Conservation (phyloP, 2,797 vertebrate genomes). For the Diceros bicornis region DNA sequence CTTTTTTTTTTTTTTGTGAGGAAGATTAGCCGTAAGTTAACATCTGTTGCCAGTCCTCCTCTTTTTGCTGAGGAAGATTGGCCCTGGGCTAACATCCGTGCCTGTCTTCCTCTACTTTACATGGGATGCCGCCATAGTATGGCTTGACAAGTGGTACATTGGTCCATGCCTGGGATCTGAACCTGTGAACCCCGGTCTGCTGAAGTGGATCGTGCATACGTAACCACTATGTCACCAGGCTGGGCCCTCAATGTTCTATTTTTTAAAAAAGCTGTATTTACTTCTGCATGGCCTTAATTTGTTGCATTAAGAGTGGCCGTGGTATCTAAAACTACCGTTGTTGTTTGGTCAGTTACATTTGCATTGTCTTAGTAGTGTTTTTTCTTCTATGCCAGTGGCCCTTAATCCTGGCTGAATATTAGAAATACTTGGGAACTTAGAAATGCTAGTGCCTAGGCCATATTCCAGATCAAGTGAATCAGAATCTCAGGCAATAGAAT, state of each 20-base stretch:
- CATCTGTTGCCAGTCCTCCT: too few relatives aligned
- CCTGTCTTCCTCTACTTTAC: too few relatives aligned
- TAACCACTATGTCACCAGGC: too few relatives aligned
- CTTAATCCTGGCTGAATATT: not conserved
- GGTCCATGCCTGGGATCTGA: too few relatives aligned
- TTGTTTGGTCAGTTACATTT: not conserved
- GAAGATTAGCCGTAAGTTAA: too few relatives aligned
- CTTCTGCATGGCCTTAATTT: not conserved
- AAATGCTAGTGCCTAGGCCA: not conserved
- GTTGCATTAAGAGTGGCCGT: not conserved
- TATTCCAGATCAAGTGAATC: not conserved
- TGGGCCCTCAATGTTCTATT: not conserved
- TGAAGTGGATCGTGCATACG: too few relatives aligned
- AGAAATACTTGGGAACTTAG: not conserved
- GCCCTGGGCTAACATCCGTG: too few relatives aligned
- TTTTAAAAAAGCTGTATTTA: not conserved
- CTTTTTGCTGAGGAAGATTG: too few relatives aligned
- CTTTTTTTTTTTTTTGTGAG: too few relatives aligned
- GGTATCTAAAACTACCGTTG: not conserved
- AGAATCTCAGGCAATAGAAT: not conserved
- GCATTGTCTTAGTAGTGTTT: not conserved
- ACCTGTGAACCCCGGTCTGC: too few relatives aligned
- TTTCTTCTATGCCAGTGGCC: not conserved
- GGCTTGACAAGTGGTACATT: too few relatives aligned
- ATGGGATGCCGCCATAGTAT: too few relatives aligned